These are phyloP conservation scores for Pachypanchax playfairii DNA, from an alignment of 2,113 vertebrate species.

Conservation along the genomic window DNA sequence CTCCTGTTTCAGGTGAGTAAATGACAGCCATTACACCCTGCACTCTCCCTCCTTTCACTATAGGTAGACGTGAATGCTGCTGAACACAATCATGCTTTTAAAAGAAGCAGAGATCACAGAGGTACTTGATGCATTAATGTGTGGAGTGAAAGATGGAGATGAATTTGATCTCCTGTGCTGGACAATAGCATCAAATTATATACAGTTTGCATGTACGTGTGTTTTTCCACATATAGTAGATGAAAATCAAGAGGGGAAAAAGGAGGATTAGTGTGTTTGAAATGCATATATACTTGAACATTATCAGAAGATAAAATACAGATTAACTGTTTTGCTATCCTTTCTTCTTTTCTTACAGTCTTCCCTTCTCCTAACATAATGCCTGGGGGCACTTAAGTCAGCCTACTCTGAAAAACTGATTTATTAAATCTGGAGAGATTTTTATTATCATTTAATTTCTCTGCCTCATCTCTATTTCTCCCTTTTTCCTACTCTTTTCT, in stretches of 20 bases:
- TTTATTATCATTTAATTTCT: conserved; percentile 76
- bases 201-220: neutral
- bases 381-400: conserved; percentile 43
- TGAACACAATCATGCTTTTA: conserved; percentile 67
- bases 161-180: conserved; percentile 23
- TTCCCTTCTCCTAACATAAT: conserved; percentile 23
- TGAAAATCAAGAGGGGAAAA: conserved; percentile 12
- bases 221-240: neutral
- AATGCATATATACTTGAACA: conserved; percentile 18
- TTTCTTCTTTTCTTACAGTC: conserved; percentile 11
- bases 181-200: conserved; percentile 38
- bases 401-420: conserved; percentile 57
- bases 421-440: conserved; percentile 68
- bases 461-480: conserved; percentile 57
- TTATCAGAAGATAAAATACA: conserved; percentile 32
- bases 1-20: conserved; percentile 72
- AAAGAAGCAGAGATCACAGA: conserved; percentile 60
- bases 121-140: conserved; percentile 63
- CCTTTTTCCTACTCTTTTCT: conserved; percentile 52
- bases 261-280: neutral
- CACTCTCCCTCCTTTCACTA: conserved; percentile 61
- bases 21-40: conserved; percentile 72
- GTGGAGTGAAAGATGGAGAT: conserved; percentile 32
- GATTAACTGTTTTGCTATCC: conserved; percentile 38
- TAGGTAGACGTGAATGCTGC: conserved; percentile 45